Evolutionary conservation across 2,797 vertebrate species (phyloP).

Genomic region (Sternarchorhynchus goeldii): DNA sequence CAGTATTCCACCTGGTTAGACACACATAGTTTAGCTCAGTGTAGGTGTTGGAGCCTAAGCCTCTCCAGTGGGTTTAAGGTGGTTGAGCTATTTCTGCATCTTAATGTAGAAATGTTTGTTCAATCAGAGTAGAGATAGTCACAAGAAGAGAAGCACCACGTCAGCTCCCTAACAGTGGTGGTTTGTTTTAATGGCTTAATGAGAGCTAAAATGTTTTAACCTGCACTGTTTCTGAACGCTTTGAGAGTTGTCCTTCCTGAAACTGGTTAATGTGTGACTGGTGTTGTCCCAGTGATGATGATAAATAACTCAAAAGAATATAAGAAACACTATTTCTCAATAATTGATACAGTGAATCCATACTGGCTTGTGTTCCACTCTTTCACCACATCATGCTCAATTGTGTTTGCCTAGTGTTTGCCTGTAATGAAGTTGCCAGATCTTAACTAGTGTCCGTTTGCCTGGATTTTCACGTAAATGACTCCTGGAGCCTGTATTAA

Average conservation of each 20-base stretch:
- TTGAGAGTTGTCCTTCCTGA: not conserved
- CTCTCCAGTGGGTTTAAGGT: too few relatives aligned
- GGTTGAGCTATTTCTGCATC: too few relatives aligned
- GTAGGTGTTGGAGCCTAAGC: too few relatives aligned
- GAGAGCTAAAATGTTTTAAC: not conserved
- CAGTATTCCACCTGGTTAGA: too few relatives aligned
- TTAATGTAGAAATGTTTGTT: too few relatives aligned
- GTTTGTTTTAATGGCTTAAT: too few relatives aligned
- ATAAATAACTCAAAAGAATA: not conserved
- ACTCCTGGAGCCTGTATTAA: constrained; percentile 57
- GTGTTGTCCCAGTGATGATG: not conserved
- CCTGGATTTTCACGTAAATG: constrained; percentile 23
- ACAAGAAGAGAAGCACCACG: too few relatives aligned
- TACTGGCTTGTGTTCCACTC: not conserved
- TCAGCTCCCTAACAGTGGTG: too few relatives aligned
- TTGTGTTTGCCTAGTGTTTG: constrained; percentile 4
- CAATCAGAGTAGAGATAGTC: too few relatives aligned
- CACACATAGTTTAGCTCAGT: too few relatives aligned
- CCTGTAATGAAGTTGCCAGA: constrained; percentile 9
- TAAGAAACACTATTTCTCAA: not conserved
- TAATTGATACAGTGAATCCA: not conserved
- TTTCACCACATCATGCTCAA: constrained; percentile 16
- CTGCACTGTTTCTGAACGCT: not conserved
- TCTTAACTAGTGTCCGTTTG: constrained; percentile 2
- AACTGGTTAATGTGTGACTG: not conserved